Percentiles rank a stretch among this genome's conserved stretches.
phyloP scores from a whole-genome alignment of 2,113 vertebrate genomes.

The Falco punctatus region DNA sequence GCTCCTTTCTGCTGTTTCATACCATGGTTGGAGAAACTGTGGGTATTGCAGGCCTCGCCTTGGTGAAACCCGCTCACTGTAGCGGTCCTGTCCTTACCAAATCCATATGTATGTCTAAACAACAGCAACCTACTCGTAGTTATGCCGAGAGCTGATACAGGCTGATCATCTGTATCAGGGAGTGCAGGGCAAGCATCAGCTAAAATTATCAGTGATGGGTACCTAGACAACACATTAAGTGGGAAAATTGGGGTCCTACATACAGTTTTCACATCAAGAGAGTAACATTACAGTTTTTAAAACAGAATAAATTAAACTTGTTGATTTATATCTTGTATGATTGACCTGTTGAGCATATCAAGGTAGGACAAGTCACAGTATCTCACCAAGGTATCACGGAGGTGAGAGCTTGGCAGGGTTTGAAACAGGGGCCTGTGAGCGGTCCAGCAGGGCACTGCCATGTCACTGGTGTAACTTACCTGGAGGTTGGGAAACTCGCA shows the following conservation, averaged over 20 bases:
- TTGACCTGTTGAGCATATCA: not conserved
- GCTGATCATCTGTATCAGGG: not conserved
- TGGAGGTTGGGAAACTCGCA: not conserved
- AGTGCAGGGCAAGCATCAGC: not conserved
- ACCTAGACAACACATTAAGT: not conserved
- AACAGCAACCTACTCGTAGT: accelerated
- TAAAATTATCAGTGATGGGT: not conserved
- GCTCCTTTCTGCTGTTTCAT: not conserved
- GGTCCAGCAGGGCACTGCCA: accelerated
- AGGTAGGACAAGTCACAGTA: not conserved
- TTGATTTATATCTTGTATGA: not conserved
- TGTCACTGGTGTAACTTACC: not conserved
- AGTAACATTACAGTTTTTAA: not conserved
- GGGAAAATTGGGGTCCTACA: not conserved
- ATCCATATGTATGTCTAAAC: not conserved
- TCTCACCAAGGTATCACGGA: not conserved
- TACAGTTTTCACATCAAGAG: not conserved
- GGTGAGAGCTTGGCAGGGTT: not conserved
- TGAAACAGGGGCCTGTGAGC: not conserved
- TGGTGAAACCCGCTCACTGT: not conserved
- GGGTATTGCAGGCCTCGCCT: not conserved
- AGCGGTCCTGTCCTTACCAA: not conserved
- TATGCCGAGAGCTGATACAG: not conserved
- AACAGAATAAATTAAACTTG: not conserved
- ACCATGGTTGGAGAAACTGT: not conserved